Base-by-base conservation (phyloP, 1,140 invertebrate species). In the Danaus plexippus region DNA sequence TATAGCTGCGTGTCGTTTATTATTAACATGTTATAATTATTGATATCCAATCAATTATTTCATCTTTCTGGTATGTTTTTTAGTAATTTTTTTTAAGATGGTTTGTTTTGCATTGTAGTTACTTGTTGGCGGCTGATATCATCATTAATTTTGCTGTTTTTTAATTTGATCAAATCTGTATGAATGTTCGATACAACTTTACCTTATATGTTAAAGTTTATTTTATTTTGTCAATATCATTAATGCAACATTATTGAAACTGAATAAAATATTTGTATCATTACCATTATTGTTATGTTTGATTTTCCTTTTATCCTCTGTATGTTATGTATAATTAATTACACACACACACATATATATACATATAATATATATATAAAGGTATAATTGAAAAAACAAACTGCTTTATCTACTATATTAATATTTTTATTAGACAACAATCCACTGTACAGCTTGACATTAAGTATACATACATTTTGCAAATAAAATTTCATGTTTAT, bases 201-300 rank as follows among this genome's bases (percentile, higher is more conserved):
- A 66, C 64, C 63, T 57, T 67, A 54, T 57, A 54, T 55, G 59
- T 57, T 52, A 58, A 58, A 49, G 49, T 49, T 47, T 59, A 51
- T 70, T 71, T 73, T 56, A 56, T 56, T 77, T 75, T 71, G 61
- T 77, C 75, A 75, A 66, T 66, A 64, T 79, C 67, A 80, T 76
- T 76, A 75, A 74, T 80, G 76, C 76, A 73, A 82, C 75, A 85
- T 81, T 80, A 76, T 82, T 72, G 69, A 79, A 82, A 85, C 69
- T 67, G 77, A 82, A 85, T 81, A 82, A 80, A 80, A 66, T 77
- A 73, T 63, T 59, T 59, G 57, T 66, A 66, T 63, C 55, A 61
- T 32, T 32, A 32, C 22, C 22, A 32, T 59, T 61, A 52, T 48
- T 61, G 11, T 18, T 32, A 52, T 43, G 50, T 58, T 58, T 52